These are phyloP conservation scores for Bambusicola thoracicus DNA, from an alignment of 2,113 vertebrate species.

Conservation along the genomic window DNA sequence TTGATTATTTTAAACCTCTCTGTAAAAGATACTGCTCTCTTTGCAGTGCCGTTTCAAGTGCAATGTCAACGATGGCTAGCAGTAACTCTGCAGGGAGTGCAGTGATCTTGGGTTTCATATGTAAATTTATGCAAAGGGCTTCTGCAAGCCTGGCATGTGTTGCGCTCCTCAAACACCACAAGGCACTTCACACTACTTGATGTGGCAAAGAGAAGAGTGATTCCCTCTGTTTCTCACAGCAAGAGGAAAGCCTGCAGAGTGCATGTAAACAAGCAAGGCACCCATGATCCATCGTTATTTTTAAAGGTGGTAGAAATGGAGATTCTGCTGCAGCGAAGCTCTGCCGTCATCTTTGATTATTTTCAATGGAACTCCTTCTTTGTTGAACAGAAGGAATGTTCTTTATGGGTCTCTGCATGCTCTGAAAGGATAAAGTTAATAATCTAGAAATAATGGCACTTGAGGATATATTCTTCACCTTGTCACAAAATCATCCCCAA, in stretches of 20 bases:
- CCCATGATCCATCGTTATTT: neutral
- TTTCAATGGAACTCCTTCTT: neutral
- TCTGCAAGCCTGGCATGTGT: conserved; percentile 42
- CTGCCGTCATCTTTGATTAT: neutral
- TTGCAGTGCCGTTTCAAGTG: conserved; percentile 58
- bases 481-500: neutral
- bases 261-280: conserved; percentile 1
- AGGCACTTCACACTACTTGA: conserved; percentile 40
- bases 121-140: conserved; percentile 77
- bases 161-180: conserved; percentile 57
- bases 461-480: neutral
- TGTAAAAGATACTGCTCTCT: conserved; percentile 39
- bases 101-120: conserved; percentile 60
- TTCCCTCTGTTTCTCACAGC: conserved; percentile 4
- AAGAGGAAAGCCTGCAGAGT: conserved; percentile 6
- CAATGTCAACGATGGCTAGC: conserved; percentile 55
- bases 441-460: neutral
- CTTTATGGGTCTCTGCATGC: neutral
- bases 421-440: neutral
- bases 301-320: neutral
- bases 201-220: conserved; percentile 42
- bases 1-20: conserved; percentile 68
- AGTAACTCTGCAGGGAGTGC: conserved; percentile 65
- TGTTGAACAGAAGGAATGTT: neutral
- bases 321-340: neutral